Evolutionary conservation across 2,113 vertebrate species (phyloP).

Genomic region (Cygnus buccinator): DNA sequence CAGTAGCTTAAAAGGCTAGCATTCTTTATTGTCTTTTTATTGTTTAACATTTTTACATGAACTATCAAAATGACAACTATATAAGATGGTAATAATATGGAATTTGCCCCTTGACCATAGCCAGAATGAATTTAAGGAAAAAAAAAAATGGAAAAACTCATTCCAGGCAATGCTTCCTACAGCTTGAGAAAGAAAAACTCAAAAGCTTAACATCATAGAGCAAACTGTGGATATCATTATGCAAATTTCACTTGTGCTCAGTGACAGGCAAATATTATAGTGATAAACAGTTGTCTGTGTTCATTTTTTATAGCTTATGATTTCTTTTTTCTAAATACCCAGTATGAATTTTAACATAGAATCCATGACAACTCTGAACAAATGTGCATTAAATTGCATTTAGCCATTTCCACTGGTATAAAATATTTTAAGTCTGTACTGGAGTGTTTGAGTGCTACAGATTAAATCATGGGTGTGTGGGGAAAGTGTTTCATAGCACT

Average conservation of each 20-base stretch:
- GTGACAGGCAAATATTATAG: background rate
- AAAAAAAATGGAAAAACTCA: background rate
- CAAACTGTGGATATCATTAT: background rate
- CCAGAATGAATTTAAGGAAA: background rate
- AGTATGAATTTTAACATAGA: conserved; percentile 16
- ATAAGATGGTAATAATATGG: background rate
- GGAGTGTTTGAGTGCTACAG: background rate
- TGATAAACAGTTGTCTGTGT: background rate
- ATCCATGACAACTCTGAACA: background rate
- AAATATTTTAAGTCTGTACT: background rate
- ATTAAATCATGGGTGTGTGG: background rate
- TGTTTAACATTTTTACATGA: background rate
- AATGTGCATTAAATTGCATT: background rate
- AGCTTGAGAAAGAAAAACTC: background rate
- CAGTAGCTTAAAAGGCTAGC: background rate
- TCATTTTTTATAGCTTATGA: background rate
- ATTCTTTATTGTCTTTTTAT: background rate
- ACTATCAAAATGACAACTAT: background rate
- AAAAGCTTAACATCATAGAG: background rate
- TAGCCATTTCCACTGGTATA: background rate
- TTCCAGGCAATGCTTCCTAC: background rate
- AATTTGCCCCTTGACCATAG: background rate
- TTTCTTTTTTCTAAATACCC: conserved; percentile 4
- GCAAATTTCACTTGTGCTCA: conserved; percentile 32
- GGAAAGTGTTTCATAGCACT: background rate